Evolutionary conservation across 2,888 invertebrate genomes (phyloP).

Genomic region (Agapostemon virescens): DNA sequence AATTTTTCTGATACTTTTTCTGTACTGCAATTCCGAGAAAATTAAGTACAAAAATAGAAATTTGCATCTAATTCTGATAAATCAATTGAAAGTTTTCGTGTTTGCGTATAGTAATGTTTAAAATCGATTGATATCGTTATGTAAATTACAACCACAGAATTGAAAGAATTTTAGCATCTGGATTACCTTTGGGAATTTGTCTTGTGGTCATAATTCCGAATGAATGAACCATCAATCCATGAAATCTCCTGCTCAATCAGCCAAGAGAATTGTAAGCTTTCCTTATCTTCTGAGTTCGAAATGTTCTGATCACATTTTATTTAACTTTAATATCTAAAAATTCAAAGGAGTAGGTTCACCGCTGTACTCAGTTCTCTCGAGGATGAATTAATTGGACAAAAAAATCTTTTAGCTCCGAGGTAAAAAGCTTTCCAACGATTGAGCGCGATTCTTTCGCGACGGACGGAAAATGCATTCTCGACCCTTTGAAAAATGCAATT

Average conservation of each 20-base stretch:
- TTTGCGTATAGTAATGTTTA: too few relatives aligned
- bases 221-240: neutral
- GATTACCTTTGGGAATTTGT: neutral
- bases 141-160: neutral
- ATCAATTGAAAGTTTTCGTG: too few relatives aligned
- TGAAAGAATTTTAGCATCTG: neutral
- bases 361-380: neutral
- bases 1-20: too few relatives aligned
- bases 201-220: neutral
- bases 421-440: constrained; percentile 44
- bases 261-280: constrained; percentile 7
- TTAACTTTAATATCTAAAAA: constrained; percentile 34
- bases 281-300: constrained; percentile 24
- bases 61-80: too few relatives aligned
- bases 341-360: constrained; percentile 42
- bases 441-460: constrained; percentile 32
- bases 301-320: constrained; percentile 36
- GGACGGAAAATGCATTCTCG: constrained; percentile 41
- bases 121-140: neutral
- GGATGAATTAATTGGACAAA: constrained; percentile 52
- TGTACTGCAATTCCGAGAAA: too few relatives aligned
- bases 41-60: too few relatives aligned
- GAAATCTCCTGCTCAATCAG: neutral
- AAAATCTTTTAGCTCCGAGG: constrained; percentile 48
- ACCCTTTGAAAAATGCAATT: constrained; percentile 49